Percentiles rank a stretch among this genome's conserved stretches.
Conservation (phyloP, 2,113 vertebrate species). For the Nerophis lumbriciformis region DNA sequence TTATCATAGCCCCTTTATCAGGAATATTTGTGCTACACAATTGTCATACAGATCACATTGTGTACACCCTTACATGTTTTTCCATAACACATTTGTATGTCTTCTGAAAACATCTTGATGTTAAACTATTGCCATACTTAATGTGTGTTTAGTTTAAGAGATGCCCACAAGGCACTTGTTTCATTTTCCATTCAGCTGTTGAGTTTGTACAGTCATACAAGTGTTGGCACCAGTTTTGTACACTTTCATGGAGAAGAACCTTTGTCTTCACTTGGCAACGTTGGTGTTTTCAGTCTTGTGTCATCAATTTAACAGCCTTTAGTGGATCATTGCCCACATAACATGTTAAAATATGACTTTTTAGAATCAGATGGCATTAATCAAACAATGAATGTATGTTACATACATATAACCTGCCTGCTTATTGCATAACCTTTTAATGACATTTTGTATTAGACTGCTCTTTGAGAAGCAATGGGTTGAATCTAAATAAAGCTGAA, state of each 20-base stretch:
- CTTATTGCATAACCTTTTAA: conserved; percentile 9
- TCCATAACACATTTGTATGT: not conserved
- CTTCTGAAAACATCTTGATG: not conserved
- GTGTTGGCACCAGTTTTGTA: conserved; percentile 5
- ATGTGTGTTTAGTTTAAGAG: conserved; percentile 1
- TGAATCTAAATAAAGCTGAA: conserved; percentile 26
- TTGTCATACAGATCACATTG: too few relatives aligned
- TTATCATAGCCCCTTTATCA: not conserved
- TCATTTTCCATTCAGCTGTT: conserved; percentile 25
- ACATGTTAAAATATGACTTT: conserved; percentile 30
- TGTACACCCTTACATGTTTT: too few relatives aligned
- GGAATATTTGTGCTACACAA: not conserved
- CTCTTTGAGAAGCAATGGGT: conserved; percentile 15
- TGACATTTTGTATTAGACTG: conserved; percentile 12
- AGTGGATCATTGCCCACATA: conserved; percentile 58
- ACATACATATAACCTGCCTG: not conserved
- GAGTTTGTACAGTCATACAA: conserved; percentile 13
- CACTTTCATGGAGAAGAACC: conserved; percentile 16
- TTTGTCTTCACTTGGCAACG: conserved; percentile 31
- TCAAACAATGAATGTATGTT: not conserved
- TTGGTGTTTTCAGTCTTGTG: conserved; percentile 22
- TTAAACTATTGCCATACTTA: not conserved
- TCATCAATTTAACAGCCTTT: conserved; percentile 52
- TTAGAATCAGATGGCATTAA: not conserved
- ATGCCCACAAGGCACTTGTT: conserved; percentile 7